Percentiles rank a stretch among this genome's conserved stretches.
Evolutionary conservation across 2,888 invertebrate species (phyloP).

Genomic region (Allygus modestus): DNA sequence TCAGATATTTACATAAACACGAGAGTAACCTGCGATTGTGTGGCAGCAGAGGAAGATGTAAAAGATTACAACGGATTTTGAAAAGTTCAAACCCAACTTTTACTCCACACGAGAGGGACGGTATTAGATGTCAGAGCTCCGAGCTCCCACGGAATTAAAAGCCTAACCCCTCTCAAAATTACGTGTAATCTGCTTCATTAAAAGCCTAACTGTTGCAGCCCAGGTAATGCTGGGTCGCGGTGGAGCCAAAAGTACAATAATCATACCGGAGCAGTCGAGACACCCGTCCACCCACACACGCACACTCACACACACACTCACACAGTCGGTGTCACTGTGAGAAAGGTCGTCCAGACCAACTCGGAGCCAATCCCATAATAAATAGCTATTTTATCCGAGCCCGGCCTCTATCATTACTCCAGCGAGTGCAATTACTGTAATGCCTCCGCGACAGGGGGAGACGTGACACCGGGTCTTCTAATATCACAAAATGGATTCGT

Average conservation of each 20-base stretch:
- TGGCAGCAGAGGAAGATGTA: too few species aligned
- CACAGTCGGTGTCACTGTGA: conserved; percentile 48
- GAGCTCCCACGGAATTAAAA: conserved; percentile 22
- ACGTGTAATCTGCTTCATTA: conserved; percentile 27
- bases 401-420: conserved; percentile 32
- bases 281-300: conserved; percentile 10
- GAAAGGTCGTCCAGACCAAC: conserved; percentile 39
- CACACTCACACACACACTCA: background rate
- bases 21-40: too few species aligned
- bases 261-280: background rate
- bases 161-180: conserved; percentile 4
- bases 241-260: background rate
- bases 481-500: conserved; percentile 45
- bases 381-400: conserved; percentile 56
- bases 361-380: conserved; percentile 57
- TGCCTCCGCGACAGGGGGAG: conserved; percentile 33
- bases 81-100: too few species aligned
- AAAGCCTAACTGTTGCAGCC: conserved; percentile 24
- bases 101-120: background rate
- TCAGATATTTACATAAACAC: too few species aligned
- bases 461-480: conserved; percentile 46
- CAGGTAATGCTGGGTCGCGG: background rate
- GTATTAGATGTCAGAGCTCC: background rate
- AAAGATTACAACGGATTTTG: too few species aligned
- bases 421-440: conserved; percentile 47